Base-by-base conservation (phyloP, 2,113 vertebrate species). In the Centropus bengalensis region DNA sequence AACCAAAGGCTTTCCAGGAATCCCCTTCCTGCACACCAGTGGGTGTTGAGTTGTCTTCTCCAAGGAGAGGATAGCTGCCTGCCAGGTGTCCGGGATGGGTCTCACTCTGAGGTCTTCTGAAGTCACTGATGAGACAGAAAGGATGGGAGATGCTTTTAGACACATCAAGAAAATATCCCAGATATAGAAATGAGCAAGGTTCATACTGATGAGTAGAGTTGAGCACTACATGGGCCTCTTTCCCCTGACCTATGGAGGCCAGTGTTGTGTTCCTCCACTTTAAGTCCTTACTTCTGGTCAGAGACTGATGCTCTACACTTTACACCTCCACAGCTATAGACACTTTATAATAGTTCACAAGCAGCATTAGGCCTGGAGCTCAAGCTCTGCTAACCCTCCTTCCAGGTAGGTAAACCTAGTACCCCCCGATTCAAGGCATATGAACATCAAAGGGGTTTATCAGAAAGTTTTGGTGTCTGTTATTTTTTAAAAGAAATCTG, bases 201-300 rank as follows among this genome's bases (percentile, higher is more conserved):
- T 60, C 60, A 12, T 32, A 52, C 8, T 33, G 59, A 30, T 60
- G 36, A 33, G 64, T 28, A 47, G n/a, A 30, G 15, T 6, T 38
- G 54, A 33, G 6, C 49, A 32, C 14, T 63, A 58, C 63, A 58
- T 22, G 32, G 44, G 24, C 6, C 12, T 28, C 18, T 33, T 49
- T 32, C 8, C 30, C 24, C 19, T 69, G 51, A 7, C 7, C 12
- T 62, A 33, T 0, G 0, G 60, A 78, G 23, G 13, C 5, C 49
- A 40, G 19, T 2, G 1, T 13, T 62, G 33, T 66, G 13, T 28
- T 66, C 24, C 78, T 71, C 51, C 27, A 23, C 15, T 49, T 26
- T 36, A 36, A 36, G 36, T 36, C 36, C 36, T 36, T 36, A 7
- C 11, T 71, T 52, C 40, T 49, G 38, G 38, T 36, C 8, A 62